Base-by-base conservation (phyloP, 1,140 invertebrate genomes). In the Tenebrio molitor region DNA sequence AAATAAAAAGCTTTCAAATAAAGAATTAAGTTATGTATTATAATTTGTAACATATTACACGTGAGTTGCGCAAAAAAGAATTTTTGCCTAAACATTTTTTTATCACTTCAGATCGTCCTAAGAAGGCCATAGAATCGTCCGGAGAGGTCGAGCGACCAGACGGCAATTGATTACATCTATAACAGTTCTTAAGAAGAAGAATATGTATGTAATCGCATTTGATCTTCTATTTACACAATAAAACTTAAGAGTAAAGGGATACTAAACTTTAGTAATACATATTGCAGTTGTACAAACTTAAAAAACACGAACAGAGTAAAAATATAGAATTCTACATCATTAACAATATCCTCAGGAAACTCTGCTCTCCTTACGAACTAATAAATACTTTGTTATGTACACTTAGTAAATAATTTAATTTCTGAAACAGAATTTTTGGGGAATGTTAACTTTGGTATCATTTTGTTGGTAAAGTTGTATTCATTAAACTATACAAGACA, bases 371-470 rank as follows among this genome's bases (percentile, higher is more conserved):
- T 77, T 78, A 79, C 72, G 69, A 72, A 36, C 71, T 78, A 80
- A 78, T 77, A 79, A 79, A 79, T 80, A 80, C 76, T 80, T 79
- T 80, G 74, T 80, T 79, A 81, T 81, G 69, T 80, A 81, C 78
- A 80, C 71, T 76, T 78, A 80, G 74, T 80, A 79, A 80, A 78
- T 80, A 79, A 77, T 77, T 74, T 75, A 69, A 75, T 77, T 80
- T 81, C 75, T 77, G 73, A 79, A 80, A 81, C 74, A 77, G 71
- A 76, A 81, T 80, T 80, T 82, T 83, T 83, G 81, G 81, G 83
- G 83, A 84, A 84, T 84, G 83, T 84, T 82, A 80, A 83, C 83
- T 84, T 84, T 84, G 83, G 83, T 83, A 84, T 84, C 82, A 83
- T 83, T 83, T 83, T 81, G 80, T 81, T 83, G 80, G 81, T 82